These are phyloP conservation scores for Atrina japonica DNA, from an alignment of 2,888 invertebrate species.

Conservation along the genomic window DNA sequence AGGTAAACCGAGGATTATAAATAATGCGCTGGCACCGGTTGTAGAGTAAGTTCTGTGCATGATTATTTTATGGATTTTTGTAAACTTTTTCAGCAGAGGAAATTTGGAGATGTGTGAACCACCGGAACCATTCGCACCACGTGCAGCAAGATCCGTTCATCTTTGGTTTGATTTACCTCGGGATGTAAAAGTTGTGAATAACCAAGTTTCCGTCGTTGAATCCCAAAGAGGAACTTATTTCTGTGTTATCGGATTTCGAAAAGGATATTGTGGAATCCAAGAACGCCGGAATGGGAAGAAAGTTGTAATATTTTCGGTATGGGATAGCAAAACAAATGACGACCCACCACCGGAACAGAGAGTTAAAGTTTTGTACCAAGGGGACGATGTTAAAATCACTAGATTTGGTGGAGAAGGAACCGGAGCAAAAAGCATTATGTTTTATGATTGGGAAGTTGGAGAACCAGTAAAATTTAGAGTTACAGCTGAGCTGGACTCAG, in stretches of 20 bases:
- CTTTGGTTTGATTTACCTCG: conserved; percentile 20
- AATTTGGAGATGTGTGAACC: not conserved
- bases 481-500: conserved; percentile 9
- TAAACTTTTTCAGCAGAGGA: no score
- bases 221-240: conserved; percentile 25
- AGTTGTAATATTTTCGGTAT: conserved; percentile 31
- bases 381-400: conserved; percentile 24
- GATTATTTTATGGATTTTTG: no score
- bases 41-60: no score
- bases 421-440: conserved; percentile 12
- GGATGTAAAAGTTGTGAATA: conserved; percentile 5
- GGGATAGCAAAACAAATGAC: conserved; percentile 19
- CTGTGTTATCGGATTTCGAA: conserved; percentile 25
- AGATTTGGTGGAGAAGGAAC: conserved; percentile 32
- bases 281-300: conserved; percentile 18
- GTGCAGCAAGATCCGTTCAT: conserved; percentile 27
- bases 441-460: conserved; percentile 13
- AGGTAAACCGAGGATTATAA: no score
- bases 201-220: conserved; percentile 7
- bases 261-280: conserved; percentile 29
- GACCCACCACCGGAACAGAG: conserved; percentile 13
- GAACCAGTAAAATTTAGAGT: conserved; percentile 19
- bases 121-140: not conserved
- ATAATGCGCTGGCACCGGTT: no score
- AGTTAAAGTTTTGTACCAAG: conserved; percentile 13